These are phyloP conservation scores for Apis cerana DNA, from an alignment of 1,140 invertebrate genomes.

Conservation along the genomic window DNA sequence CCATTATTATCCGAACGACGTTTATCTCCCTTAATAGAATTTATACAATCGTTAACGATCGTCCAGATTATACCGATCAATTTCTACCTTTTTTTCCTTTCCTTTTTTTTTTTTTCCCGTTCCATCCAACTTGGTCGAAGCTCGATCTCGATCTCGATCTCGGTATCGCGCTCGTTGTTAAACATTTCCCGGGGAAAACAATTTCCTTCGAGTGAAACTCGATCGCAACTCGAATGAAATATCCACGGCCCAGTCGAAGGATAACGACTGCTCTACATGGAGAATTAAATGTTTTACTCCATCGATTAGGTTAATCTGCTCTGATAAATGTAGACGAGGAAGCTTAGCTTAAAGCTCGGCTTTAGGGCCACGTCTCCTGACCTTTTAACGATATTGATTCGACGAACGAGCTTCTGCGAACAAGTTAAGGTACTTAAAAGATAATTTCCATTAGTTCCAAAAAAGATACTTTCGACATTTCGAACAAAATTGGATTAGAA, in stretches of 20 bases:
- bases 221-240: not conserved
- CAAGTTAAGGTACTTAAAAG: not conserved
- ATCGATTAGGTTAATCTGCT: slow-evolving; percentile 34
- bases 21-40: not conserved
- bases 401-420: not conserved
- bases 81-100: not conserved
- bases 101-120: too few relatives aligned
- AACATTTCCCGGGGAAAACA: too few relatives aligned
- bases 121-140: too few relatives aligned
- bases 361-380: not conserved
- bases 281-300: slow-evolving; percentile 7
- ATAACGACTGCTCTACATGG: not conserved
- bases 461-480: too few relatives aligned
- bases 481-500: too few relatives aligned
- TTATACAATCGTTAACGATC: not conserved
- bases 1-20: not conserved
- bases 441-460: not conserved
- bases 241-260: not conserved
- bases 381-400: slow-evolving; percentile 36
- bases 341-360: slow-evolving; percentile 4
- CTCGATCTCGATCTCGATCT: too few relatives aligned
- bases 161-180: too few relatives aligned
- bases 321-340: slow-evolving; percentile 8
- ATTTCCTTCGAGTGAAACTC: not conserved
- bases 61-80: not conserved